Conservation (phyloP, 2,888 invertebrate species). For the Lochmaea crataegi region DNA sequence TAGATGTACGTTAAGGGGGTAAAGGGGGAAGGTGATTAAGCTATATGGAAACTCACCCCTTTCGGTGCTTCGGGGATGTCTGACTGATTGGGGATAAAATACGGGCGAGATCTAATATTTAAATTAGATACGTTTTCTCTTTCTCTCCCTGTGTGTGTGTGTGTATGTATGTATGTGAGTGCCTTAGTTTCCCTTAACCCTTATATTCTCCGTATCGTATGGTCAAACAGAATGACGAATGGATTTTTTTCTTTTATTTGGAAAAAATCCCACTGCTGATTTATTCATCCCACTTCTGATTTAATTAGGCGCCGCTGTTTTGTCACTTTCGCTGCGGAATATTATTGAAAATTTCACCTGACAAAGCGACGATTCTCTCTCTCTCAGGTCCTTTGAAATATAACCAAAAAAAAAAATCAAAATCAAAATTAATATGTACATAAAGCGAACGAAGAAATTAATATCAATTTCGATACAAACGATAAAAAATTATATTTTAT, state of each 20-base stretch:
- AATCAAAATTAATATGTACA: not conserved
- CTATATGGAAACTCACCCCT: constrained; percentile 70
- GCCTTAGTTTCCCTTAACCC: constrained; percentile 45
- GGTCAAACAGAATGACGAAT: constrained; percentile 45
- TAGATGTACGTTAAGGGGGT: constrained; percentile 61
- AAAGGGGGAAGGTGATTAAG: constrained; percentile 69
- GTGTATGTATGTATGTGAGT: constrained; percentile 34
- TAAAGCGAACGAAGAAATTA: constrained; percentile 3
- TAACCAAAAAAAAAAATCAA: not conserved
- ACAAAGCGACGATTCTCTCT: not conserved
- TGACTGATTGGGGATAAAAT: constrained; percentile 66
- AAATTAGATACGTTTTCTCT: constrained; percentile 60
- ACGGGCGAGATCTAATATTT: constrained; percentile 66
- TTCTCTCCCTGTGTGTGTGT: constrained; percentile 34
- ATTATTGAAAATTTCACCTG: constrained; percentile 32
- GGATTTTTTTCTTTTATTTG: constrained; percentile 41
- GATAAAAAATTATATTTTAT: not conserved
- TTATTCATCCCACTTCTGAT: constrained; percentile 43
- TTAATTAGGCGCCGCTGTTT: constrained; percentile 40
- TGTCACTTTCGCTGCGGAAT: constrained; percentile 36
- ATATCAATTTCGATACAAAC: not conserved
- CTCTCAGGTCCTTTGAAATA: constrained; percentile 11
- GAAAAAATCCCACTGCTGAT: constrained; percentile 40
- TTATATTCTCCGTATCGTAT: constrained; percentile 35
- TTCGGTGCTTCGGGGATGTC: constrained; percentile 60